phyloP scores from a whole-genome alignment of 2,113 vertebrate species.

The Acanthochromis polyacanthus region DNA sequence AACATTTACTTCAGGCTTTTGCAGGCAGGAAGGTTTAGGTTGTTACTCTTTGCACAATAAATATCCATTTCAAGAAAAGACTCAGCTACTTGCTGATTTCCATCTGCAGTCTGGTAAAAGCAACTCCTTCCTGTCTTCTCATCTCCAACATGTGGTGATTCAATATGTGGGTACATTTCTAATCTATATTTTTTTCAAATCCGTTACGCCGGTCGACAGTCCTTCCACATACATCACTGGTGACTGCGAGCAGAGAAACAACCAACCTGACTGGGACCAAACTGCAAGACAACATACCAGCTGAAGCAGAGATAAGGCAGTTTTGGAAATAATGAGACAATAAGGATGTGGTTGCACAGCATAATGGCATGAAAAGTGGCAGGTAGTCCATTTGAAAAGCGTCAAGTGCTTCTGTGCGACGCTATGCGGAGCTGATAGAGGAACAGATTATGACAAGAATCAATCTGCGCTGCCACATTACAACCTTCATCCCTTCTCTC shows the following conservation, averaged over 20 bases:
- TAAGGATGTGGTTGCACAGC: slow-evolving; percentile 33
- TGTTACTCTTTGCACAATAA: background rate
- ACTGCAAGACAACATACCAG: slow-evolving; percentile 7
- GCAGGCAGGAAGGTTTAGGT: too few relatives aligned
- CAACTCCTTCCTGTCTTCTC: background rate
- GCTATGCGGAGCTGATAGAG: slow-evolving; percentile 49
- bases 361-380: slow-evolving; percentile 54
- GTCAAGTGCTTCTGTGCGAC: slow-evolving; percentile 41
- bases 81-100: background rate
- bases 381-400: slow-evolving; percentile 53
- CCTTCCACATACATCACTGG: background rate
- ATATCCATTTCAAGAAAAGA: background rate
- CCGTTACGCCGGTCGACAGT: background rate
- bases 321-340: slow-evolving; percentile 62
- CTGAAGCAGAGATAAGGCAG: slow-evolving; percentile 35
- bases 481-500: slow-evolving; percentile 58
- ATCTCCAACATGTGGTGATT: background rate
- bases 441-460: slow-evolving; percentile 65
- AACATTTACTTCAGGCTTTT: too few relatives aligned
- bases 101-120: background rate
- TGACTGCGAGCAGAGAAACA: slow-evolving; percentile 18
- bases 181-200: fast-evolving
- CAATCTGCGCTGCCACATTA: slow-evolving; percentile 70
- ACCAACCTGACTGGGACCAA: slow-evolving; percentile 19
- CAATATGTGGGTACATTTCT: slow-evolving; percentile 3